Conservation (phyloP, 2,797 vertebrate genomes). For the Esox lucius region DNA sequence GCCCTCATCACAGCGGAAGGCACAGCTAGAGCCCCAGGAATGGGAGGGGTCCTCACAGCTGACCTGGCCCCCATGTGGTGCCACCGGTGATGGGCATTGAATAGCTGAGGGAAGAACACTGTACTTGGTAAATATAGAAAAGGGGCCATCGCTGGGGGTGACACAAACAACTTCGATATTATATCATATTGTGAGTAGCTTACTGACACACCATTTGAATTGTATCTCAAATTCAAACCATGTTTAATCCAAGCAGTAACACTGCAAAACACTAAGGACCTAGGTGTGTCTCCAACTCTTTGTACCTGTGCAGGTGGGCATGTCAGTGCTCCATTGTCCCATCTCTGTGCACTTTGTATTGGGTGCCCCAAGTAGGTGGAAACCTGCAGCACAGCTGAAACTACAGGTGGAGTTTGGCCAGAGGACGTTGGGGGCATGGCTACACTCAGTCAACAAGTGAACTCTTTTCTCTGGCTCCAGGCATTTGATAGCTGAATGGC, state of each 20-base stretch:
- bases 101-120: slow-evolving; percentile 32
- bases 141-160: no score
- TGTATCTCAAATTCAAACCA: no score
- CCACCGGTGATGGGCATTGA: slow-evolving; percentile 40
- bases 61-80: slow-evolving; percentile 34
- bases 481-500: slow-evolving; percentile 56
- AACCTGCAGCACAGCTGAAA: slow-evolving; percentile 71
- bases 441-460: slow-evolving; percentile 54
- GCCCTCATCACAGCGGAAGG: slow-evolving; percentile 55
- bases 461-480: slow-evolving; percentile 44
- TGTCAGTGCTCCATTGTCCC: slow-evolving; percentile 63
- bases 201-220: no score
- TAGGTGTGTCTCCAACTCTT: neutral
- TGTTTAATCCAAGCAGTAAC: neutral
- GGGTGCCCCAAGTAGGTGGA: slow-evolving; percentile 54
- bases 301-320: slow-evolving; percentile 67
- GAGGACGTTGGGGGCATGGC: slow-evolving; percentile 46
- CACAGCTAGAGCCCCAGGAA: slow-evolving; percentile 39
- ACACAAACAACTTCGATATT: no score
- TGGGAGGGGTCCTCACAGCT: slow-evolving; percentile 34
- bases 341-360: slow-evolving; percentile 60
- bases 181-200: no score
- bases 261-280: no score
- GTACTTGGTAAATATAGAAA: neutral
- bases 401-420: slow-evolving; percentile 63